Base-by-base conservation (phyloP, 2,113 vertebrate genomes). In the Indicator maculatus region DNA sequence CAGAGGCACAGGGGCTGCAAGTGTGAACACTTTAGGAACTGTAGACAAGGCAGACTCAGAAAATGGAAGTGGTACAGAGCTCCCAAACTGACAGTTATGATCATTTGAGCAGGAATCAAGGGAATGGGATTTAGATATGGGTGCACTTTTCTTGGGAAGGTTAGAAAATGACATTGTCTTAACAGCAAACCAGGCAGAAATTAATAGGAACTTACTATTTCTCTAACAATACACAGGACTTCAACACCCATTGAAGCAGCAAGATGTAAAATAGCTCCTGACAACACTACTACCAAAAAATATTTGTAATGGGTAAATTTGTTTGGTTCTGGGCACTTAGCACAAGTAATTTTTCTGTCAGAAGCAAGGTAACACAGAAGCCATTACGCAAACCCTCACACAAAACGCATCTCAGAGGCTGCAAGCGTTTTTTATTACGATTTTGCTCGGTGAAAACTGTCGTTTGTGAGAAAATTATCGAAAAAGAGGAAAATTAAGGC, bases 21-120 rank as follows among this genome's bases (percentile, higher is more conserved):
- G 18, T 3, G 8, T 8, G 50, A 33, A 21, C 12, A n/a, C 30
- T 65, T 72, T 21, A 5, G 33, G 26, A 79, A 24, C 16, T 1
- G 2, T 1, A 33, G 8, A 17, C 11, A 30, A 9, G 0, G 0
- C 7, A 30, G 16, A 12, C 14, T 44, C 39, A 26, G n/a, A 6
- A 33, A 58, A 31, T 0, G 4, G 5, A 12, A 70, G 19, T 0
- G 3, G 6, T 15, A 27, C 0, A 3, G 16, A 50, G 30, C 39
- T 36, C 39, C 64, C 24, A 39, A 17, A 30, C 55, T 18, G 28
- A 50, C 19, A 30, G 20, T 4, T 18, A 31, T 1, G 2, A n/a
- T n/a, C 36, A 41, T 4, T 3, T 18, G 67, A 76, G 26, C 59
- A 64, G 20, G 5, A 18, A 13, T 17, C 19, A 60, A 33, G 36